Evolutionary conservation across 2,797 vertebrate species (phyloP).

Genomic region (Gallirallus australis): DNA sequence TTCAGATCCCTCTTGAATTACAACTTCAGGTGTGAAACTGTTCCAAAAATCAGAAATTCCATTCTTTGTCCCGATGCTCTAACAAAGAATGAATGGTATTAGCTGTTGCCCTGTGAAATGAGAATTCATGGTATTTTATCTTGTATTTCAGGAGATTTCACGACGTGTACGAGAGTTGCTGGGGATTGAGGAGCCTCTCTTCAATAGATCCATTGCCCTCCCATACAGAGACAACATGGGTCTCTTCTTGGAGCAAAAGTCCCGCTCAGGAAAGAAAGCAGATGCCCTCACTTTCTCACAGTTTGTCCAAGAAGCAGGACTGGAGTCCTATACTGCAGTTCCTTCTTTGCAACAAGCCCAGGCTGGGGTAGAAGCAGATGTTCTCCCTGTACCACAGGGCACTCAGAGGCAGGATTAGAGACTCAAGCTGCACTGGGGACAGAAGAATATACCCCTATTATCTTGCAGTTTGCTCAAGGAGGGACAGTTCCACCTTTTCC

Average conservation of each 20-base stretch:
- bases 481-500: not conserved
- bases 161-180: conserved; percentile 81
- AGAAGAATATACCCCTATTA: not conserved
- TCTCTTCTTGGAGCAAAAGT: conserved; percentile 89
- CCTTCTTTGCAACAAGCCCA: not conserved
- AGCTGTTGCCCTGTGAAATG: not conserved
- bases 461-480: not conserved
- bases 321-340: conserved; percentile 34
- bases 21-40: not conserved
- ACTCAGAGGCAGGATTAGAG: not conserved
- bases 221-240: conserved; percentile 81
- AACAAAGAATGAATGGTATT: not conserved
- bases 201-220: conserved; percentile 83
- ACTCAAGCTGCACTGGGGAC: not conserved
- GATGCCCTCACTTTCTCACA: conserved; percentile 82
- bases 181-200: conserved; percentile 82
- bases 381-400: not conserved
- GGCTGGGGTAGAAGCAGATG: not conserved
- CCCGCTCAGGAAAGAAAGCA: conserved; percentile 78
- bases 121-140: not conserved
- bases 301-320: conserved; percentile 73
- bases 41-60: not conserved
- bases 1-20: not conserved
- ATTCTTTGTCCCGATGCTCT: not conserved
- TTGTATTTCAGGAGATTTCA: conserved; percentile 85